A percentile compares a stretch with the other conserved stretches of the same genome.
These are phyloP conservation scores for Gallinago media DNA, from an alignment of 2,113 vertebrate genomes.

Conservation along the genomic window DNA sequence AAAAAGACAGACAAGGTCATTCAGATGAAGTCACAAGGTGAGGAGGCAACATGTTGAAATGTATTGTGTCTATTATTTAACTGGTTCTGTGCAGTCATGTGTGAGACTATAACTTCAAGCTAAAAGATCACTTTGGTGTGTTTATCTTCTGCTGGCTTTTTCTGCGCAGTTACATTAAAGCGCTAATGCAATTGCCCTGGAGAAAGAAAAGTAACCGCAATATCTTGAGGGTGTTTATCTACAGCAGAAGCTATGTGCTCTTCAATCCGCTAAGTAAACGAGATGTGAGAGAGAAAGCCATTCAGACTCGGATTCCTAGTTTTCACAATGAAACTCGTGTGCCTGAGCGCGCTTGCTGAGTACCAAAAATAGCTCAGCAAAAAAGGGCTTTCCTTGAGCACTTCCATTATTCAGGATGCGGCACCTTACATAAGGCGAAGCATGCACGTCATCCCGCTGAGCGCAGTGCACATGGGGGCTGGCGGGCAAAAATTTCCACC, in stretches of 20 bases:
- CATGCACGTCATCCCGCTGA: not conserved
- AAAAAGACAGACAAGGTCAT: not conserved
- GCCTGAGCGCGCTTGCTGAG: not conserved
- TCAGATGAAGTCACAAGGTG: not conserved
- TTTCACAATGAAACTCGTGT: constrained; percentile 60
- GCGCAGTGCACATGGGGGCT: not conserved
- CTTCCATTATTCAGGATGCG: constrained; percentile 71
- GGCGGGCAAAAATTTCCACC: not conserved
- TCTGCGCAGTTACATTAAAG: not conserved
- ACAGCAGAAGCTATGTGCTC: not conserved
- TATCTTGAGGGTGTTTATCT: constrained; percentile 9
- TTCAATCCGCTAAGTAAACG: constrained; percentile 25
- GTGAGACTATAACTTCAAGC: not conserved
- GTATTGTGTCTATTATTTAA: not conserved
- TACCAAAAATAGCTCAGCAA: constrained; percentile 61
- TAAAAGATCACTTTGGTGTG: not conserved
- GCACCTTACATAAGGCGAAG: constrained; percentile 52
- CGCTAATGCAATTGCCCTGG: not conserved
- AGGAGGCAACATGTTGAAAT: not conserved
- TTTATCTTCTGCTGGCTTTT: not conserved
- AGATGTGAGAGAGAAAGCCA: not conserved
- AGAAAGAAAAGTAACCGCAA: not conserved
- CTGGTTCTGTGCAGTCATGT: not conserved
- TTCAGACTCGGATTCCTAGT: constrained; percentile 10
- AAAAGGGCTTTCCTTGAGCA: constrained; percentile 65